Base-by-base conservation (phyloP, 2,113 vertebrate genomes). In the Pygoscelis adeliae region DNA sequence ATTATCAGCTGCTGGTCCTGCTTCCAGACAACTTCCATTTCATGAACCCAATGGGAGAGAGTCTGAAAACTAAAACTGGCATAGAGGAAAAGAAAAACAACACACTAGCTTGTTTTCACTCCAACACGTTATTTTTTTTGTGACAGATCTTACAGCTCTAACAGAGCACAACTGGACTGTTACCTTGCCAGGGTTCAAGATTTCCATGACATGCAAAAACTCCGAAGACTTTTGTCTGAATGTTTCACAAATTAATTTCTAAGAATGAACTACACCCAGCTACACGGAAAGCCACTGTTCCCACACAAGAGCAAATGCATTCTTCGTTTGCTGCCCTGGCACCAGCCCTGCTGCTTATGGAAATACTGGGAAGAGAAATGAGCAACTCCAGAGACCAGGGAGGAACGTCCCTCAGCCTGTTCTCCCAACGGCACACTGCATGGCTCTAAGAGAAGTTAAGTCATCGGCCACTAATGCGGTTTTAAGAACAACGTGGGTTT, bases 391-490 rank as follows among this genome's bases (percentile, higher is more conserved):
- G 50, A 69, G 56, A 55, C 0, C 58, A 34, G 23, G 62, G 30
- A 71, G 52, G 30, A 56, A 29, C 1, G 4, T 3, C 22, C 32
- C n/a, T 58, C 80, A 73, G 63, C 36, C 36, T 0, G 0, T 38
- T 34, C 40, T 84, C 30, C 44, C 66, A 32, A 4, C 2, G 21
- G 65, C 25, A 49, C 10, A 5, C 20, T 34, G 19, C 30, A 29
- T 6, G 61, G 61, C 27, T 85, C n/a, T 7, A 56, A 27, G 25
- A 76, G 29, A 70, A 18, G 5, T 25, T 25, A 61, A 17, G 8
- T 26, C 81, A 67, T 13, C 0, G 0, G n/a, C 42, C 4, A 9
- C 66, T 40, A n/a, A 63, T 0, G 11, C 83, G 46, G 22, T n/a
- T 83, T 72, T 16, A 46, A 76, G 50, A 93, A 77, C 12, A 72